These are phyloP conservation scores for Apoderus coryli DNA, from an alignment of 2,888 invertebrate genomes.

Conservation along the genomic window DNA sequence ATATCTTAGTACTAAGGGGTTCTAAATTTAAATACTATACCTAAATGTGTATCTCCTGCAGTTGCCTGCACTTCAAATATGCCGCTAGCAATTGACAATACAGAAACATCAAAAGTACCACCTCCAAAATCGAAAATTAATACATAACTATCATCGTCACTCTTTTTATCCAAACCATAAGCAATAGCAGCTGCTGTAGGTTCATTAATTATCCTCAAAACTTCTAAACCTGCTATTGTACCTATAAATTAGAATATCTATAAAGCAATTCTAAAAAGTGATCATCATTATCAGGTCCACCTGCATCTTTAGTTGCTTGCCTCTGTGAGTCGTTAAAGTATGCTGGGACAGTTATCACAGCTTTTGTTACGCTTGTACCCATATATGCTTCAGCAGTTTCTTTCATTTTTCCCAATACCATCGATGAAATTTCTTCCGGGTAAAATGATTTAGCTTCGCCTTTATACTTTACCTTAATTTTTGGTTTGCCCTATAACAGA, in stretches of 20 bases:
- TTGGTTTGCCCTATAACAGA: too few relatives aligned
- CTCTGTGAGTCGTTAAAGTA: conserved; percentile 53
- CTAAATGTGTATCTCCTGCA: conserved; percentile 41
- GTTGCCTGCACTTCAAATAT: conserved; percentile 45
- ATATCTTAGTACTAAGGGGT: neutral
- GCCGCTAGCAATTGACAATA: conserved; percentile 51
- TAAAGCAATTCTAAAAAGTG: too few relatives aligned
- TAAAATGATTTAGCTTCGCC: conserved; percentile 32
- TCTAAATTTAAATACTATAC: conserved; percentile 11
- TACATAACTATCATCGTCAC: conserved; percentile 29
- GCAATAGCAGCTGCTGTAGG: conserved; percentile 52
- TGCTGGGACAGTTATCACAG: conserved; percentile 44
- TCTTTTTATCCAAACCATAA: conserved; percentile 40
- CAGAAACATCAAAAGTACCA: conserved; percentile 57
- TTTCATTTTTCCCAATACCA: conserved; percentile 47
- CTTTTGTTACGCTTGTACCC: conserved; percentile 32
- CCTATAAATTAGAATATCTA: conserved; percentile 1
- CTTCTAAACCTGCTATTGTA: conserved; percentile 44
- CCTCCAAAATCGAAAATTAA: conserved; percentile 37
- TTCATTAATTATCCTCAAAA: conserved; percentile 49
- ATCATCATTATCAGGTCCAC: too few relatives aligned
- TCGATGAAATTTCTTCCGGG: conserved; percentile 39
- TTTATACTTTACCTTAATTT: conserved; percentile 31
- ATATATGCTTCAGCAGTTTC: conserved; percentile 36
- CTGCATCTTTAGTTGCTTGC: conserved; percentile 55